A percentile compares a stretch with the other conserved stretches of the same genome.
Conservation (phyloP, 2,797 vertebrate genomes). For the Cercopithecus hamlyni region DNA sequence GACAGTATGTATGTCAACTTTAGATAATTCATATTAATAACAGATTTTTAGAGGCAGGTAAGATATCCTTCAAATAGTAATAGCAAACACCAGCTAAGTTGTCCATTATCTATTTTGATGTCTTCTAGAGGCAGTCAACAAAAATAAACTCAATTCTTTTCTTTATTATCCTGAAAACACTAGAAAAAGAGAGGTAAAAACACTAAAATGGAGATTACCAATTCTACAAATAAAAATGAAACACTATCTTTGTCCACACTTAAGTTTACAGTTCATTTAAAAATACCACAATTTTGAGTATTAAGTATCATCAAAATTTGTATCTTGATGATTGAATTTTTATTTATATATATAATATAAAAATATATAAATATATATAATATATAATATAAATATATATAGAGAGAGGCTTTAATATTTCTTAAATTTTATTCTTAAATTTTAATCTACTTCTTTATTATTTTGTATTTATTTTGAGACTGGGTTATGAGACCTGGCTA, state of each 20-base stretch:
- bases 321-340: not conserved
- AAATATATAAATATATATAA: no score
- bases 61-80: constrained; percentile 5
- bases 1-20: not conserved
- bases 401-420: not conserved
- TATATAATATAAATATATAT: no score
- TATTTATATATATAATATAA: no score
- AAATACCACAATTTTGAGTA: not conserved
- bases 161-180: not conserved
- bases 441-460: not conserved
- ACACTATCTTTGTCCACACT: not conserved
- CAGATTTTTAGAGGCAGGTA: constrained; percentile 30
- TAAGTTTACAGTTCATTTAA: not conserved
- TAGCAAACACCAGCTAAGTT: not conserved
- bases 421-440: not conserved
- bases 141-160: not conserved
- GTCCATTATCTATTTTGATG: not conserved
- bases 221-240: not conserved
- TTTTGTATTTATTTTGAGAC: not conserved
- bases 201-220: not conserved
- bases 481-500: not conserved
- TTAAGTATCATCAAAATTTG: not conserved
- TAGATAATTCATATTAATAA: not conserved
- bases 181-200: not conserved
- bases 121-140: not conserved